Evolutionary conservation across 2,888 invertebrate species (phyloP).

Genomic region (Octodonta nipae): DNA sequence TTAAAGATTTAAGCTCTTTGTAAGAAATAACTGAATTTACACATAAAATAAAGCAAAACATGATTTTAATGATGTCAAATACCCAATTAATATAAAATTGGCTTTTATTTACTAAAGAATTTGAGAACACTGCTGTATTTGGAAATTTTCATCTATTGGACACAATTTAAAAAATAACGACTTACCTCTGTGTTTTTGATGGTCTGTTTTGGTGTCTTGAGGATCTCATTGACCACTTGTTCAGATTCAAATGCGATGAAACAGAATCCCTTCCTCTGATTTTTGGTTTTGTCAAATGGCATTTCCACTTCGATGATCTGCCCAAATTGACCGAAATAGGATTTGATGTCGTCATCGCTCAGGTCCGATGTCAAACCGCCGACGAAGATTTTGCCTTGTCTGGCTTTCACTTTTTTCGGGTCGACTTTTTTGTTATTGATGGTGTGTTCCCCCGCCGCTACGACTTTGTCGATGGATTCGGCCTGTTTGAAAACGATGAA

Average conservation of each 20-base stretch:
- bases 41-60: too few relatives aligned
- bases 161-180: too few relatives aligned
- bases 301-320: constrained; percentile 91
- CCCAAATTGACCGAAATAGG: constrained; percentile 84
- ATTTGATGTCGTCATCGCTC: constrained; percentile 85
- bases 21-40: too few relatives aligned
- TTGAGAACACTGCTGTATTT: too few relatives aligned
- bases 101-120: too few relatives aligned
- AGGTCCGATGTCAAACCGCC: constrained; percentile 87
- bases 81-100: too few relatives aligned
- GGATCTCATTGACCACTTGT: constrained; percentile 79
- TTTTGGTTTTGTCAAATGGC: constrained; percentile 94
- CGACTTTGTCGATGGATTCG: constrained; percentile 84
- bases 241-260: constrained; percentile 96
- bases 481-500: constrained; percentile 87
- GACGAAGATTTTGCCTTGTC: constrained; percentile 92
- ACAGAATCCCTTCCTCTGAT: constrained; percentile 91
- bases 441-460: constrained; percentile 74
- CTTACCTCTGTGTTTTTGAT: constrained; percentile 83
- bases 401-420: constrained; percentile 88
- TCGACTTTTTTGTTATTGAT: constrained; percentile 93
- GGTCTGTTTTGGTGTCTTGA: constrained; percentile 84
- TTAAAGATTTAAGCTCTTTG: too few relatives aligned
- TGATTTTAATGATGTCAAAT: too few relatives aligned
- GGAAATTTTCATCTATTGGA: too few relatives aligned